Percentiles rank a stretch among this genome's conserved stretches.
phyloP scores from a whole-genome alignment of 2,888 invertebrate genomes.

The Cephus pulcher region DNA sequence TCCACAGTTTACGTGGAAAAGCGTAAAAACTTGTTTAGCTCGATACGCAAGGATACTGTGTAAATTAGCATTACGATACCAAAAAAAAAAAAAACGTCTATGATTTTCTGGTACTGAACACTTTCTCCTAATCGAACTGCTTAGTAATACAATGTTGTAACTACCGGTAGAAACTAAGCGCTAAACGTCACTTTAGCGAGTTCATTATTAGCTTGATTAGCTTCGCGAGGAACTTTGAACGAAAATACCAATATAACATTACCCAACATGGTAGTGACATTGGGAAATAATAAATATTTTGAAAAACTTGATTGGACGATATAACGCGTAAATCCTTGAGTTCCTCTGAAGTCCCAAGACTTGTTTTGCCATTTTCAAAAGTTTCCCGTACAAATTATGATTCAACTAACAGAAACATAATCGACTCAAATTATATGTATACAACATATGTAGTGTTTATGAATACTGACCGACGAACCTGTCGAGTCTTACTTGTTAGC shows the following conservation, averaged over 20 bases:
- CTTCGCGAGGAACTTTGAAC: not conserved
- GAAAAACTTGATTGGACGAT: not conserved
- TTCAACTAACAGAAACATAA: not conserved
- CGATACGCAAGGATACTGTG: not conserved
- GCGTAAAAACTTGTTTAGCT: not conserved
- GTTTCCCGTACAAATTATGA: not conserved
- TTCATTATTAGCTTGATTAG: not conserved
- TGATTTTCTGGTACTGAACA: not conserved
- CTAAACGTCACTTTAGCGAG: not conserved
- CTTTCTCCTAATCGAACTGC: conserved; percentile 6
- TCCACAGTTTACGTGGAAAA: not conserved
- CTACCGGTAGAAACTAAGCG: conserved; percentile 6
- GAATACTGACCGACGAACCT: not conserved
- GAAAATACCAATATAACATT: not conserved
- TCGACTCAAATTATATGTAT: not conserved
- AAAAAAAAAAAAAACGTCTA: not conserved
- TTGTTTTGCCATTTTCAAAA: not conserved
- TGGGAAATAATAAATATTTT: not conserved
- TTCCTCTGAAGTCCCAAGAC: not conserved
- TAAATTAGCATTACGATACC: not conserved
- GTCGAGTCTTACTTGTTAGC: not conserved
- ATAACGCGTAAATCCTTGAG: not conserved
- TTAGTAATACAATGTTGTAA: conserved; percentile 3
- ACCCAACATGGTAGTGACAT: not conserved
- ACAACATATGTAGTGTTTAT: not conserved